Evolutionary conservation across 2,797 vertebrate genomes (phyloP).

Genomic region (Caiman crocodilus): DNA sequence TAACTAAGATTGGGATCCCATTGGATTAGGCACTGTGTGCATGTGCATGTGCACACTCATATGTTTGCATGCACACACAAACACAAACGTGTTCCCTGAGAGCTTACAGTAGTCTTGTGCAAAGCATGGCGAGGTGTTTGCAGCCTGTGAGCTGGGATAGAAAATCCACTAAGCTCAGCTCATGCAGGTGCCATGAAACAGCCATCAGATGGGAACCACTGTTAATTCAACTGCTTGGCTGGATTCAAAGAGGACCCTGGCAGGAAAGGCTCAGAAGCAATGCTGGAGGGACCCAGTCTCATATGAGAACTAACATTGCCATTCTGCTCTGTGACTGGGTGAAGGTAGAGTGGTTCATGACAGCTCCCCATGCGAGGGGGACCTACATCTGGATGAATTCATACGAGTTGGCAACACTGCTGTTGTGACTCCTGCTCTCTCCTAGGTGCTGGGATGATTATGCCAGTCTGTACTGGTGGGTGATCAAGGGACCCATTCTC

Average conservation of each 20-base stretch:
- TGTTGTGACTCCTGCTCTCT: not conserved
- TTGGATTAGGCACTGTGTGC: not conserved
- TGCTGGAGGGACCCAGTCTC: too few species aligned
- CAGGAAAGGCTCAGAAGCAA: not conserved
- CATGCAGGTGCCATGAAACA: not conserved
- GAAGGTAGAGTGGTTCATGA: not conserved
- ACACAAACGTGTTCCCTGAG: not conserved
- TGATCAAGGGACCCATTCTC: slow-evolving; percentile 92
- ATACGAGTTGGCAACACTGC: not conserved
- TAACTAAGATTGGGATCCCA: not conserved
- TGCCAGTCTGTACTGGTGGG: slow-evolving; percentile 88
- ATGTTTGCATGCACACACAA: not conserved
- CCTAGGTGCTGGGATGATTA: slow-evolving; percentile 91
- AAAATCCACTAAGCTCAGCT: too few species aligned
- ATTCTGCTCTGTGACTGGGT: not conserved
- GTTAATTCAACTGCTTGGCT: not conserved
- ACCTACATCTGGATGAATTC: not conserved
- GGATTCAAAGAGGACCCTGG: not conserved
- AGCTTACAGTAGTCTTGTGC: not conserved
- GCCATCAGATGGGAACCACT: not conserved
- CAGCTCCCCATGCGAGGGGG: too few species aligned
- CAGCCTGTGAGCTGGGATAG: not conserved
- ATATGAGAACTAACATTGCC: too few species aligned
- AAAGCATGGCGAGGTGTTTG: not conserved
- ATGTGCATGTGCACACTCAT: not conserved